Conservation (phyloP, 1,140 invertebrate genomes). For the Phymastichus coffea region DNA sequence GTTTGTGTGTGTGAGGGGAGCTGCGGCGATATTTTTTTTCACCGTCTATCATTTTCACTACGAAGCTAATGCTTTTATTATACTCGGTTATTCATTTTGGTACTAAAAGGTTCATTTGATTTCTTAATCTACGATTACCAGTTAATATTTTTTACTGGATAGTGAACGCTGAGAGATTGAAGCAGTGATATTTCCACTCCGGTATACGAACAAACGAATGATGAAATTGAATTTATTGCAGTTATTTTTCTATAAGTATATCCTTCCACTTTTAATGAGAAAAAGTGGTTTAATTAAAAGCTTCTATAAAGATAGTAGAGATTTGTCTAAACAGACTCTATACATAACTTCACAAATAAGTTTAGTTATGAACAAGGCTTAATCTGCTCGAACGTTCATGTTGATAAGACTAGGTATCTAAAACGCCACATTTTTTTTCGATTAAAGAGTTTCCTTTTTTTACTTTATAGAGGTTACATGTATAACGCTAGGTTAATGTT, state of each 20-base stretch:
- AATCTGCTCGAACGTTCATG: conserved; percentile 33
- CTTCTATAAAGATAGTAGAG: too few species aligned
- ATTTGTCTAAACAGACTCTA: too few species aligned
- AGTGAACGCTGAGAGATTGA: conserved; percentile 35
- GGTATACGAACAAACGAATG: neutral
- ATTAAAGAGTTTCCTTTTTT: conserved; percentile 43
- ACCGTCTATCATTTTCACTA: conserved; percentile 37
- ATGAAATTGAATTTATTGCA: neutral
- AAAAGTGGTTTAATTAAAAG: too few species aligned
- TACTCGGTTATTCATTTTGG: too few species aligned
- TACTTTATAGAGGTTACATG: conserved; percentile 51
- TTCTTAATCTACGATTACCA: conserved; percentile 51
- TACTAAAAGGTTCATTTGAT: conserved; percentile 47
- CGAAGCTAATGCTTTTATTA: conserved; percentile 35
- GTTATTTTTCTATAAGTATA: neutral
- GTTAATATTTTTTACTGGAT: conserved; percentile 45
- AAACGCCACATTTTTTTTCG: conserved; percentile 41
- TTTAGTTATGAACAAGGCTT: too few species aligned
- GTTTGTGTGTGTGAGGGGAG: neutral
- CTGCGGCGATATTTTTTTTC: conserved; percentile 9
- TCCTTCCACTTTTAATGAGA: too few species aligned
- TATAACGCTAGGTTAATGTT: conserved; percentile 46
- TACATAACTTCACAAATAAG: too few species aligned
- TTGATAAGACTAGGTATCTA: conserved; percentile 38
- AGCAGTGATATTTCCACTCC: neutral